phyloP scores from a whole-genome alignment of 2,797 vertebrate species.

The Takifugu rubripes region DNA sequence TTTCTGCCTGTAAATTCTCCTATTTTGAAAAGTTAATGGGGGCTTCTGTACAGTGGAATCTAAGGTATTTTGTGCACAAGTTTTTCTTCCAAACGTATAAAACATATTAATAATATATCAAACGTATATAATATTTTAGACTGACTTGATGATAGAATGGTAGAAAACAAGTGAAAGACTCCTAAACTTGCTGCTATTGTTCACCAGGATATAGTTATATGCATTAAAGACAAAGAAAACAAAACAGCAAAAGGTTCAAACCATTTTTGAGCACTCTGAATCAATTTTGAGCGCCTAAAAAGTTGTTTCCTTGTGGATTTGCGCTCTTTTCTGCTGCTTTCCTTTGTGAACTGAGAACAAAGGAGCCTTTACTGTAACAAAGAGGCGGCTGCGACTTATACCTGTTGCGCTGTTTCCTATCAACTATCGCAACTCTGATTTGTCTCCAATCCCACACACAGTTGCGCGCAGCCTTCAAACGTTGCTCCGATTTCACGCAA shows the following conservation, averaged over 20 bases:
- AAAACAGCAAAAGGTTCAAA: slow-evolving; percentile 1
- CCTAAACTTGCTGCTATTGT: neutral
- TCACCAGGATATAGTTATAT: neutral
- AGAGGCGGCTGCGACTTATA: slow-evolving; percentile 75
- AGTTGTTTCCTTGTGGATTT: slow-evolving; percentile 46
- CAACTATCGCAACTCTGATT: slow-evolving; percentile 42
- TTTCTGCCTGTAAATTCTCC: neutral
- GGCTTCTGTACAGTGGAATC: slow-evolving; percentile 53
- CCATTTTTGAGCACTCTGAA: neutral
- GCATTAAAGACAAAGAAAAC: neutral
- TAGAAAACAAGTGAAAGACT: too few relatives aligned
- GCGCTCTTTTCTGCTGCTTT: slow-evolving; percentile 51
- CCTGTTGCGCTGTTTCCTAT: slow-evolving; percentile 87
- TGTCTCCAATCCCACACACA: neutral
- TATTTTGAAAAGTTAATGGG: slow-evolving; percentile 29
- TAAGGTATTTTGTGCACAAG: slow-evolving; percentile 36
- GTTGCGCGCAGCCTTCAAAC: neutral
- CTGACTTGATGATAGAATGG: neutral
- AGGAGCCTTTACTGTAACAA: slow-evolving; percentile 76
- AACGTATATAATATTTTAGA: neutral
- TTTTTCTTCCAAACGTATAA: neutral
- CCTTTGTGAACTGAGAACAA: slow-evolving; percentile 75
- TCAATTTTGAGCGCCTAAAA: slow-evolving; percentile 3
- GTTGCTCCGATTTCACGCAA: slow-evolving; percentile 21
- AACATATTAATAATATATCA: neutral